Conservation (phyloP, 2,113 vertebrate genomes). For the Acrocephalus arundinaceus region DNA sequence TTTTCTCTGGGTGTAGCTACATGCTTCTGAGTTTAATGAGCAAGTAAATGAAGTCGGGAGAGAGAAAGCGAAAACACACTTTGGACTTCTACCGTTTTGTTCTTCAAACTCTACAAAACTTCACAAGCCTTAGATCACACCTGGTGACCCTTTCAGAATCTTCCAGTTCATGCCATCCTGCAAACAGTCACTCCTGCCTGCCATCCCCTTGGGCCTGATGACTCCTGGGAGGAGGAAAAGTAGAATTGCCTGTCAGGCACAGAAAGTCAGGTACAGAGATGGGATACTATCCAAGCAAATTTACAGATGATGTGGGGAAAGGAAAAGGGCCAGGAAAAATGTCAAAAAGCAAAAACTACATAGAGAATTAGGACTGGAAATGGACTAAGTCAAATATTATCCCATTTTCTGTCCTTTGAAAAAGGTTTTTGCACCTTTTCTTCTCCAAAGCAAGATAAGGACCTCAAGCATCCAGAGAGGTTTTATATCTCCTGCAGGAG, state of each 20-base stretch:
- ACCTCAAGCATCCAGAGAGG: neutral
- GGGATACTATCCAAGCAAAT: neutral
- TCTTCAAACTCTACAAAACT: neutral
- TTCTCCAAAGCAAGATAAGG: neutral
- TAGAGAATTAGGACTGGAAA: neutral
- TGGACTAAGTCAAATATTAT: neutral
- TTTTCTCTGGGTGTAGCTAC: slow-evolving; percentile 61
- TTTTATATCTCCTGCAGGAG: neutral
- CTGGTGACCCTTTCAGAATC: neutral
- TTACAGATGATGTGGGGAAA: neutral
- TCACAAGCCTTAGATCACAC: neutral
- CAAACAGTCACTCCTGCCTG: neutral
- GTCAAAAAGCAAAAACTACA: neutral
- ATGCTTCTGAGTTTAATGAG: slow-evolving; percentile 63
- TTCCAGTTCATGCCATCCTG: neutral
- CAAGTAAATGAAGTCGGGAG: slow-evolving; percentile 18
- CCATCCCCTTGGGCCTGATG: neutral
- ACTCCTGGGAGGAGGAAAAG: neutral
- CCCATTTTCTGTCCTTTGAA: neutral
- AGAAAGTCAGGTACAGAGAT: neutral
- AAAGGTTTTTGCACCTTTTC: neutral
- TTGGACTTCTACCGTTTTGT: neutral
- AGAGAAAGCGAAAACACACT: neutral
- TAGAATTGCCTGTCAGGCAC: slow-evolving; percentile 5
- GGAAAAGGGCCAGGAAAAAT: neutral